Percentiles rank a stretch among this genome's conserved stretches.
phyloP scores from a whole-genome alignment of 1,140 invertebrate species.

The Pseudomyrmex flavicornis region DNA sequence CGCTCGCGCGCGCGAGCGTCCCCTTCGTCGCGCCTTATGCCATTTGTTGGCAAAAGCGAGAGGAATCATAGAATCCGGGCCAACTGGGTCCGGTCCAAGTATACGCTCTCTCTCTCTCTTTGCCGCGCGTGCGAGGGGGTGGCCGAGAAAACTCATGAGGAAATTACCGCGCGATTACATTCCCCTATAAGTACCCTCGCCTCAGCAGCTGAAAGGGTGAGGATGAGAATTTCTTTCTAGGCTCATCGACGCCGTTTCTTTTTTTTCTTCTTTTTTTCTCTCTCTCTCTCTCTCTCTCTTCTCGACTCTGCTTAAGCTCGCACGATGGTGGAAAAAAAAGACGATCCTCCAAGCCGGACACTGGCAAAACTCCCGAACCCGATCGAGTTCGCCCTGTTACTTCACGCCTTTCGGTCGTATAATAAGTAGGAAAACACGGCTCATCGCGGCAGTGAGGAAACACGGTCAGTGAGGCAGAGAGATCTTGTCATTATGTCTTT shows the following conservation, averaged over 20 bases:
- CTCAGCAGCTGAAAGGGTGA: slow-evolving; percentile 21
- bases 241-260: slow-evolving; percentile 23
- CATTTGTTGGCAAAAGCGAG: slow-evolving; percentile 71
- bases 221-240: background rate
- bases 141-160: slow-evolving; percentile 79
- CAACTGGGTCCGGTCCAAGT: slow-evolving; percentile 82
- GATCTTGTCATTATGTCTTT: slow-evolving; percentile 7
- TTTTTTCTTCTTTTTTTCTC: slow-evolving; percentile 6
- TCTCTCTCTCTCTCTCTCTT: background rate
- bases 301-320: slow-evolving; percentile 37
- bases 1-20: slow-evolving; percentile 5
- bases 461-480: slow-evolving; percentile 17
- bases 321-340: slow-evolving; percentile 77
- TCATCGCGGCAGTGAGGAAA: slow-evolving; percentile 56
- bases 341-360: slow-evolving; percentile 53
- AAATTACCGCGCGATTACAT: slow-evolving; percentile 82
- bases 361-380: slow-evolving; percentile 77
- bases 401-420: slow-evolving; percentile 29
- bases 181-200: slow-evolving; percentile 67
- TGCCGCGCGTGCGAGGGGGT: slow-evolving; percentile 30
- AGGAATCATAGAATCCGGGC: slow-evolving; percentile 72
- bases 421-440: slow-evolving; percentile 48
- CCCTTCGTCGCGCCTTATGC: slow-evolving; percentile 66
- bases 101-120: slow-evolving; percentile 63
- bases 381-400: slow-evolving; percentile 38